Conservation (phyloP, 2,113 vertebrate genomes). For the Xiphorhynchus elegans region DNA sequence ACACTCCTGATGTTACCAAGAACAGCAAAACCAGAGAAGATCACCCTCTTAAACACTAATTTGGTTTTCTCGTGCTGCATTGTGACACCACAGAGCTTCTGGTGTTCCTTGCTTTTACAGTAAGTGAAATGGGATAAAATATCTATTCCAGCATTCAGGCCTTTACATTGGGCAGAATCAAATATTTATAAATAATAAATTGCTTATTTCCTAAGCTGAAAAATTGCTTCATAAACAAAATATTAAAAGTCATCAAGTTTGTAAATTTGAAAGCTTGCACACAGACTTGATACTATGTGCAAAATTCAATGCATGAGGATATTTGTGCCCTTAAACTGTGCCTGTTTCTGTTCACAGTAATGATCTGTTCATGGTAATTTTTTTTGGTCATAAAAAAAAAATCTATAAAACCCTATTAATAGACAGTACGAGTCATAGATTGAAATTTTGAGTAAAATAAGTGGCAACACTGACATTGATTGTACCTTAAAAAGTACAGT, state of each 20-base stretch:
- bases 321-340: background rate
- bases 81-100: background rate
- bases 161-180: background rate
- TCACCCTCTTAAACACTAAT: background rate
- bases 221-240: background rate
- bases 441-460: background rate
- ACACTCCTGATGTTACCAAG: background rate
- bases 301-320: background rate
- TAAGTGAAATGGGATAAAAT: background rate
- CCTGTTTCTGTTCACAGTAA: background rate
- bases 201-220: background rate
- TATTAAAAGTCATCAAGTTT: background rate
- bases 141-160: background rate
- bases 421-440: background rate
- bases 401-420: background rate
- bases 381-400: background rate
- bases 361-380: background rate
- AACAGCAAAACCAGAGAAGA: background rate
- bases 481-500: background rate
- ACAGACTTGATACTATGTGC: background rate
- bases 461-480: background rate
- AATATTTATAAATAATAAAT: background rate
- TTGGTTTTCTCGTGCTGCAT: background rate
- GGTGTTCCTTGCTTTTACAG: background rate
- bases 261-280: background rate